phyloP scores from a whole-genome alignment of 1,140 invertebrate species.

The Neodiprion fabricii region DNA sequence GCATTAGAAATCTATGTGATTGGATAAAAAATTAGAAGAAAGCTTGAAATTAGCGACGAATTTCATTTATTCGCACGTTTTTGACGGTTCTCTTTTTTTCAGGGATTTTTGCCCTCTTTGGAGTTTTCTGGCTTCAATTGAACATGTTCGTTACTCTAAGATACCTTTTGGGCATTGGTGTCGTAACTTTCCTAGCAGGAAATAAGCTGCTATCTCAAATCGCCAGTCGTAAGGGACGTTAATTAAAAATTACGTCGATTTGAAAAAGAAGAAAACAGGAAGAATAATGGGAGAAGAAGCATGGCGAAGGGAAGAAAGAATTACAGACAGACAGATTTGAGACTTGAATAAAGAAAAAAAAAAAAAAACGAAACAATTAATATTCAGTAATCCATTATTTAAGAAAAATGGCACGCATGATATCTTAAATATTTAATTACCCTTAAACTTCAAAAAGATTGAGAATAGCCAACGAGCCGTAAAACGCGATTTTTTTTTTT shows the following conservation, averaged over 20 bases:
- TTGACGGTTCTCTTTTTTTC: slow-evolving; percentile 47
- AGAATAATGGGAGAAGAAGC: not conserved
- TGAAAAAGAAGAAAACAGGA: not conserved
- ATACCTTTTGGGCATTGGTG: slow-evolving; percentile 82
- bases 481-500: too few relatives aligned
- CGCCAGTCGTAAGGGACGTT: slow-evolving; percentile 53
- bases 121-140: slow-evolving; percentile 88
- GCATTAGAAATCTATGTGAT: too few relatives aligned
- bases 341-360: too few relatives aligned
- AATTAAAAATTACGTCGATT: slow-evolving; percentile 12
- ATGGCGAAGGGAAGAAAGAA: not conserved
- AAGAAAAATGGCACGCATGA: too few relatives aligned
- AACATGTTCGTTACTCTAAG: slow-evolving; percentile 97
- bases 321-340: too few relatives aligned
- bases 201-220: slow-evolving; percentile 84
- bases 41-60: too few relatives aligned
- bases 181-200: slow-evolving; percentile 91
- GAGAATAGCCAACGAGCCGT: too few relatives aligned
- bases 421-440: too few relatives aligned
- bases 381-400: too few relatives aligned
- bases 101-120: slow-evolving; percentile 88
- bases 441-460: too few relatives aligned
- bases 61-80: not conserved
- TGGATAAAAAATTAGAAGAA: too few relatives aligned
- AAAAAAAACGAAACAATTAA: too few relatives aligned